Evolutionary conservation across 2,113 vertebrate species (phyloP).

Genomic region (Gambusia holbrooki): DNA sequence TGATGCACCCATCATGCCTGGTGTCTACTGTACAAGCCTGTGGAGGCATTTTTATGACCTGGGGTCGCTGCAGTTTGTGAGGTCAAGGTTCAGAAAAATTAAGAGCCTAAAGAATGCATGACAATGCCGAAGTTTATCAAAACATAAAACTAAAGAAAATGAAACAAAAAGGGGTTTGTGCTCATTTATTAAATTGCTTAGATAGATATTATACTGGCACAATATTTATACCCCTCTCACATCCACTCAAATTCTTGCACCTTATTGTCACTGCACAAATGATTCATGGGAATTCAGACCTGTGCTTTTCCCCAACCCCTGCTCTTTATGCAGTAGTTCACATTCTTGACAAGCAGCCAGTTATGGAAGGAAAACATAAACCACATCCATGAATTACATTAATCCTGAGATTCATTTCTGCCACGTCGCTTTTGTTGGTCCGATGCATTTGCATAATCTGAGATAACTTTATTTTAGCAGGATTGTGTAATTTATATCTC

Average conservation of each 20-base stretch:
- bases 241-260: conserved; percentile 41
- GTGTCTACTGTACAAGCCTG: no score
- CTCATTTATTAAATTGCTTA: no score
- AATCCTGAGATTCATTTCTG: conserved; percentile 25
- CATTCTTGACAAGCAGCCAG: conserved; percentile 53
- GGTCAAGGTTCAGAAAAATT: no score
- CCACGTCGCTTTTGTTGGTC: conserved; percentile 31
- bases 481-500: conserved; percentile 45
- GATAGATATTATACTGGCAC: conserved; percentile 6
- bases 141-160: no score
- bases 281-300: conserved; percentile 54
- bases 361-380: conserved; percentile 56
- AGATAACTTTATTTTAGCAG: conserved; percentile 49
- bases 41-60: no score
- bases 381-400: conserved; percentile 7
- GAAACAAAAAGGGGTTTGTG: no score
- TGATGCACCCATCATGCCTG: no score
- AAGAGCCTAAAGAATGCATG: no score
- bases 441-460: conserved; percentile 61
- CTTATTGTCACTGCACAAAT: conserved; percentile 29
- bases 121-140: no score
- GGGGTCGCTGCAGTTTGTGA: no score
- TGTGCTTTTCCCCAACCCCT: neutral
- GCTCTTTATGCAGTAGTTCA: conserved; percentile 32
- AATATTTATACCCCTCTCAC: conserved; percentile 40